These are phyloP conservation scores for Athetis lepigone DNA, from an alignment of 2,888 invertebrate species.

Conservation along the genomic window DNA sequence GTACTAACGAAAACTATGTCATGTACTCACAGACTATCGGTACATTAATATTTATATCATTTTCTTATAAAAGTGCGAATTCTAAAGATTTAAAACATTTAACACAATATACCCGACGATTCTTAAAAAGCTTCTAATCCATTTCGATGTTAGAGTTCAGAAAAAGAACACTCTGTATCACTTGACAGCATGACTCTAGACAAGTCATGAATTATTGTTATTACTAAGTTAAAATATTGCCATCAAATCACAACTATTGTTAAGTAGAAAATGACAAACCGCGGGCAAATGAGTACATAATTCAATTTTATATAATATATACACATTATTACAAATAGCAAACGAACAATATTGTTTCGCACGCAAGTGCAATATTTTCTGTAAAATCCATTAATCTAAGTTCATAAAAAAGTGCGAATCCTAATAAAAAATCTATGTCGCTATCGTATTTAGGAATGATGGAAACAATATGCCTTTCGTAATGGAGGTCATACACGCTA, in stretches of 20 bases:
- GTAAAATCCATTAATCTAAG: constrained; percentile 33
- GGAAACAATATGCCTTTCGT: constrained; percentile 56
- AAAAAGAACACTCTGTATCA: constrained; percentile 3
- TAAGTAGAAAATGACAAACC: constrained; percentile 15
- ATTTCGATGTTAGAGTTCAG: constrained; percentile 38
- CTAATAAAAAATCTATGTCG: constrained; percentile 48
- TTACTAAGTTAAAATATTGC: constrained; percentile 32
- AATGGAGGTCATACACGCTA: too few species aligned
- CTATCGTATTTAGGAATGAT: constrained; percentile 63
- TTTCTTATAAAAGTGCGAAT: constrained; percentile 59
- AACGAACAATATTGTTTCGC: constrained; percentile 20
- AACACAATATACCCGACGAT: constrained; percentile 28
- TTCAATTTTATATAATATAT: constrained; percentile 5
- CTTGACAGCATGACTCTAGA: background rate
- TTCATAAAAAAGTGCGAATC: constrained; percentile 54
- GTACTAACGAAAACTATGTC: constrained; percentile 50
- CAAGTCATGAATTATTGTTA: constrained; percentile 9
- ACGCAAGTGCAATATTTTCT: constrained; percentile 17
- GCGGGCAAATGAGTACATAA: constrained; percentile 31
- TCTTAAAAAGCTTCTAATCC: background rate
- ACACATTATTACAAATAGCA: constrained; percentile 14
- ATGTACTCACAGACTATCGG: constrained; percentile 52
- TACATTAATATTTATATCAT: constrained; percentile 31
- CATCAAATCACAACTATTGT: constrained; percentile 36
- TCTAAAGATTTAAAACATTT: constrained; percentile 34